Evolutionary conservation across 2,113 vertebrate genomes (phyloP).

Genomic region (Pachycephala philippinensis): DNA sequence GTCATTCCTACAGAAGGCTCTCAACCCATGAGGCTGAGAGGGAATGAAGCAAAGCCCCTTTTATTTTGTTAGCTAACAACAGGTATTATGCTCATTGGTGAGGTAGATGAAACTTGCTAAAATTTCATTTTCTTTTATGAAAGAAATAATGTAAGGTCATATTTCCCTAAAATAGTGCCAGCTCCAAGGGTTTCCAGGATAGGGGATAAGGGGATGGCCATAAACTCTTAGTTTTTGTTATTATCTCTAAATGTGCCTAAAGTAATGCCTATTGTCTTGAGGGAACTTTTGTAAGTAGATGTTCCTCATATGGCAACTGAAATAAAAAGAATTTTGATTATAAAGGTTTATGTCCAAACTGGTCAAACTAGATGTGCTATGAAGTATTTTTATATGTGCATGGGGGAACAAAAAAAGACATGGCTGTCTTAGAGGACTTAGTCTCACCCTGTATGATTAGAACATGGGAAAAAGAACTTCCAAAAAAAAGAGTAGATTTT

Average conservation of each 20-base stretch:
- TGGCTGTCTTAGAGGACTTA: neutral
- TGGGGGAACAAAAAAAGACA: neutral
- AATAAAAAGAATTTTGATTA: neutral
- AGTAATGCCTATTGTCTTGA: neutral
- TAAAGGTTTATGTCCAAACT: neutral
- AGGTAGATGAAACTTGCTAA: neutral
- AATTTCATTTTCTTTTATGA: neutral
- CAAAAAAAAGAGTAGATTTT: neutral
- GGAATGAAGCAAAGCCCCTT: neutral
- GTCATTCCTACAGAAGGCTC: neutral
- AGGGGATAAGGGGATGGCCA: rapidly evolving
- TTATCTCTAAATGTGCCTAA: neutral
- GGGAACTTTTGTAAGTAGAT: neutral
- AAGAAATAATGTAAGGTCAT: neutral
- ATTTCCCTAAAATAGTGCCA: neutral
- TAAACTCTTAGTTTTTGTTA: neutral
- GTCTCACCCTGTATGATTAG: neutral
- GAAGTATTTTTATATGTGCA: neutral
- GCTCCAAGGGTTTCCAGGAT: neutral
- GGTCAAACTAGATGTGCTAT: neutral
- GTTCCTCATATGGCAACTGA: neutral
- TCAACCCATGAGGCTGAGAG: neutral
- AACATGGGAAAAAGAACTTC: neutral
- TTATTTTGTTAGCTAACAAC: neutral
- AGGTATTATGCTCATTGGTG: neutral